Base-by-base conservation (phyloP, 64 coral and sea anemone genomes). In the Pocillopora damicornis region DNA sequence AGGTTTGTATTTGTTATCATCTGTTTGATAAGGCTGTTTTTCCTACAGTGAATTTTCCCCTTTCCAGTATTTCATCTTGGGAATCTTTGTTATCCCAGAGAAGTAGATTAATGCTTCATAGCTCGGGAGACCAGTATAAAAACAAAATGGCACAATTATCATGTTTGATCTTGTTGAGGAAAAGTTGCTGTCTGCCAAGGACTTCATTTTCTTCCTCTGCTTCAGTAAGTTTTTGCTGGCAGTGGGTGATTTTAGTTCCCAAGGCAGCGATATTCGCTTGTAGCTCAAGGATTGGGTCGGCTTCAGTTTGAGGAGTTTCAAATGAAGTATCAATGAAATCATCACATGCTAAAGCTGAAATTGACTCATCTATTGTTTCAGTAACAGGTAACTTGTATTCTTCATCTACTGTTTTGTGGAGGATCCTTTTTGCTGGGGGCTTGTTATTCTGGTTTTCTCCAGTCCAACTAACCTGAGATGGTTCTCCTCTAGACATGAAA, bases 31-130 rank as follows among this genome's bases (percentile, higher is more conserved):
- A 72, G 82, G 36, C 37, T 68, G 64, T 15, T 1, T 86, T 73
- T 73, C 65, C 56, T 86, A 73, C 22, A 86, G 13, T 58, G 11
- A 17, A 17, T 37, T 61, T 61, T 76, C 73, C 11, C 86, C 86
- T 61, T 87, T 87, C 86, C 86, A 87, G 74, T 87, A 87, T 59
- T 87, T 72, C n/a, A 87, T 75, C 16, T 87, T 87, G 18, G 15
- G 4, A 45, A 87, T 42, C 35, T 87, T 87, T 58, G 57, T 72
- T 35, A 76, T 68, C 0, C 61, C 11, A 42, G 60, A 86, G 45
- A 74, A 86, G 42, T 37, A 13, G 13, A 86, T 73, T 22, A 87
- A 37, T 60, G 86, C 69, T 14, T 76, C 56, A 30, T 76, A 87
- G 60, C 25, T 75, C 42, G 86, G 86, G n/a, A 86, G 62, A 25